phyloP scores from a whole-genome alignment of 2,888 invertebrate species.

The Galeruca laticollis region DNA sequence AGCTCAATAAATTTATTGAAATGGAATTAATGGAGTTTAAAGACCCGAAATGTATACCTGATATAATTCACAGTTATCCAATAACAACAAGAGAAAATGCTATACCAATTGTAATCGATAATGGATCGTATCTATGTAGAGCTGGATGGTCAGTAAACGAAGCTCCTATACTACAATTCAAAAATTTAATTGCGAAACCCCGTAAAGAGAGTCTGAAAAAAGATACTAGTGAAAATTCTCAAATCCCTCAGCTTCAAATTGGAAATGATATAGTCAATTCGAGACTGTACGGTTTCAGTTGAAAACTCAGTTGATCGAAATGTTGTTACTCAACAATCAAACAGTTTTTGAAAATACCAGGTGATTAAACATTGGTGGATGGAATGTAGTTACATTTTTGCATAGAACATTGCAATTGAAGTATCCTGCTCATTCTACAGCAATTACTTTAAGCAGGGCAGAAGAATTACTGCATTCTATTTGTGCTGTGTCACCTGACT shows the following conservation, averaged over 20 bases:
- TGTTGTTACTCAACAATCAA: conserved; percentile 85
- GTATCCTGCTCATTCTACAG: conserved; percentile 91
- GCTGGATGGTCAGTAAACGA: conserved; percentile 89
- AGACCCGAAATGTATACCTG: conserved; percentile 80
- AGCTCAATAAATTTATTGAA: neutral
- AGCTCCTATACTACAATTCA: conserved; percentile 85
- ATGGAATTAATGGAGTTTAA: conserved; percentile 78
- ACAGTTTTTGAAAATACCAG: conserved; percentile 79
- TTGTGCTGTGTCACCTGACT: conserved; percentile 82
- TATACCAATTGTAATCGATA: conserved; percentile 87
- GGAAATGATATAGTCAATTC: conserved; percentile 94
- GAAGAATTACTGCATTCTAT: conserved; percentile 90
- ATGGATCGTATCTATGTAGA: conserved; percentile 89
- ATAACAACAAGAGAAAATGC: conserved; percentile 72
- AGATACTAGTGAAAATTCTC: conserved; percentile 71
- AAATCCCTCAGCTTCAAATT: conserved; percentile 80
- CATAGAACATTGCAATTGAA: conserved; percentile 91
- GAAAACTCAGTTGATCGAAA: conserved; percentile 92
- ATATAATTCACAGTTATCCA: conserved; percentile 79
- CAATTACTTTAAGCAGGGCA: conserved; percentile 86
- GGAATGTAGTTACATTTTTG: conserved; percentile 85
- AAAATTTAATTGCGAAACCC: conserved; percentile 91
- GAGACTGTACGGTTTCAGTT: conserved; percentile 90
- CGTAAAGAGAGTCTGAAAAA: conserved; percentile 90
- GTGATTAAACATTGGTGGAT: conserved; percentile 85